Evolutionary conservation across 2,888 invertebrate genomes (phyloP), one percentile per base, ranked within the genome.

Genomic region (Carcina quercana): DNA sequence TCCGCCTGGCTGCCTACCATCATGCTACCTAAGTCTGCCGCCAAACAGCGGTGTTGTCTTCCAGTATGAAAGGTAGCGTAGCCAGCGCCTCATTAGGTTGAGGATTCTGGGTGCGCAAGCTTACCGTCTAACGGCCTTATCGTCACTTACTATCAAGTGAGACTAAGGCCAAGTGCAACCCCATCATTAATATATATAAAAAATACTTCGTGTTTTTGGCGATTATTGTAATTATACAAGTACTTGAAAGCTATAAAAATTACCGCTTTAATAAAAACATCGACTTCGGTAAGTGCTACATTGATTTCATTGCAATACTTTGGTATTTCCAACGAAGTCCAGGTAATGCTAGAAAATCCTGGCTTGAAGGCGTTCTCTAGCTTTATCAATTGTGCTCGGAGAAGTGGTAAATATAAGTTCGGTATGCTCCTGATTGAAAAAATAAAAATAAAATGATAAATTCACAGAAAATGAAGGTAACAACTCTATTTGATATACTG

Each of bases 271-370:
- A 88, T 76, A 58, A 91, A 91, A 42, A 86, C 79, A 46, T 90
- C 86, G 1, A 93, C 87, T 50, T 88, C 86, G 32, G 86, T 85
- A 11, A 93, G 65, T 12, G 86, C 76, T 0, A 47, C 50, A 32
- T 78, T 78, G 21, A 92, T 88, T 12, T 80, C 71, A 1, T 78
- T 73, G 47, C 88, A 89, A 53, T 88, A 89, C 17, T 87, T 67
- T 0, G 88, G 86, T 44, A 92, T 88, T 55, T 91, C 90, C 46
- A 92, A 85, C 0, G 94, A 94, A 0, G 92, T 88, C 95, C 95
- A 96, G 0, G 92, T 92, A 11, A 94, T 88, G 1, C 89, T 88
- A 0, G 91, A 90, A 7, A 94, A 69, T 1, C 91, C 94, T 0
- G 94, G 91, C 63, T 89, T 88, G 42, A 95, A 88, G 0, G 89